Conservation (phyloP, 1,140 invertebrate genomes). For the Tetramorium parvispinum region DNA sequence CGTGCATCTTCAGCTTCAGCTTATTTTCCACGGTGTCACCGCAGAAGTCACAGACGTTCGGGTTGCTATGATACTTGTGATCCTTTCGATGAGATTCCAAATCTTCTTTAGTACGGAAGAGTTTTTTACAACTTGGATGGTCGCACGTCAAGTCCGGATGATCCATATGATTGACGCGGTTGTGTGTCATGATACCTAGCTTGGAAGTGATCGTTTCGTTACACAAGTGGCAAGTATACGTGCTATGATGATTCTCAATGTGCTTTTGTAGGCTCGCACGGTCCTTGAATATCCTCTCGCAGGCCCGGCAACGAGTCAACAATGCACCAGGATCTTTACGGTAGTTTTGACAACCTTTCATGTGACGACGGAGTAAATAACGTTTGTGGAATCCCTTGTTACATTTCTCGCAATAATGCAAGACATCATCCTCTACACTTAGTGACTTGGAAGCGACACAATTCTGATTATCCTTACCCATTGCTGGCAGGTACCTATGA, state of each 20-base stretch:
- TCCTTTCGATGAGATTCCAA: constrained; percentile 86
- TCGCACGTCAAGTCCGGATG: constrained; percentile 86
- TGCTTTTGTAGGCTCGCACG: constrained; percentile 87
- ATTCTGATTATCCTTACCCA: constrained; percentile 71
- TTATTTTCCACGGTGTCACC: constrained; percentile 87
- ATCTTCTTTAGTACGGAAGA: constrained; percentile 87
- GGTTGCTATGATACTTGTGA: constrained; percentile 84
- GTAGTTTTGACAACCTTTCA: constrained; percentile 87
- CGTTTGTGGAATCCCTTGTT: constrained; percentile 86
- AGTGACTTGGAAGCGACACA: constrained; percentile 65
- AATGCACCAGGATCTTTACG: constrained; percentile 85
- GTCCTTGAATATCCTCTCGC: constrained; percentile 87
- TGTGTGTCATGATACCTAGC: constrained; percentile 88
- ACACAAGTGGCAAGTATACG: constrained; percentile 87
- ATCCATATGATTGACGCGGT: constrained; percentile 86
- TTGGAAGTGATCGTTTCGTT: constrained; percentile 86
- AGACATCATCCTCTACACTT: constrained; percentile 83
- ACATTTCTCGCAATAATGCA: constrained; percentile 86
- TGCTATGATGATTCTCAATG: constrained; percentile 87
- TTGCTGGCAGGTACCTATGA: constrained; percentile 85
- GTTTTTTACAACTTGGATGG: constrained; percentile 85
- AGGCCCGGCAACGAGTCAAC: constrained; percentile 86
- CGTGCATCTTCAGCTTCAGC: constrained; percentile 88
- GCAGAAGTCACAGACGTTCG: constrained; percentile 88
- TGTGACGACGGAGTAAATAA: constrained; percentile 86